phyloP scores from a whole-genome alignment of 2,888 invertebrate species.

The Phaedon cochleariae region DNA sequence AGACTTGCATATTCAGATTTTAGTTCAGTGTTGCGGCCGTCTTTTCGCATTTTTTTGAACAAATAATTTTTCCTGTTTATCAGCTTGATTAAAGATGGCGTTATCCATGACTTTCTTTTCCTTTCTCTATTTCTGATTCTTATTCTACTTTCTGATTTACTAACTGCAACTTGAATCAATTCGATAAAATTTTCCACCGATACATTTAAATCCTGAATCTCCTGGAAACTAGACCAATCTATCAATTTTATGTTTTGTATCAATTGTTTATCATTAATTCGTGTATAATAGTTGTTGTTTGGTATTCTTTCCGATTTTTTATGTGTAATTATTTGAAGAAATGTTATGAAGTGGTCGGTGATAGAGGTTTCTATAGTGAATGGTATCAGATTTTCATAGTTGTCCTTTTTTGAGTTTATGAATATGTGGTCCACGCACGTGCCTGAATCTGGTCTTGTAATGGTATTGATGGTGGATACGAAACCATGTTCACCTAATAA shows the following conservation, averaged over 20 bases:
- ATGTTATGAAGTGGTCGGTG: constrained; percentile 1
- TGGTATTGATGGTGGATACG: background rate
- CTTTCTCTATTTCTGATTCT: background rate
- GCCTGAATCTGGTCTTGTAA: constrained; percentile 6
- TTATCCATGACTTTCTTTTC: background rate
- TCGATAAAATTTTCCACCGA: background rate
- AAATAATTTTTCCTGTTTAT: background rate
- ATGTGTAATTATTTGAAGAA: background rate
- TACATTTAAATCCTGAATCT: background rate
- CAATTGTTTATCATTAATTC: background rate
- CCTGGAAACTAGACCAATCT: background rate
- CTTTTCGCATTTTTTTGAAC: too few relatives aligned
- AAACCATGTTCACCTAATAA: constrained; percentile 1
- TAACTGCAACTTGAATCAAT: background rate
- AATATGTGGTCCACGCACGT: constrained; percentile 7
- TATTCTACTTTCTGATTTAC: too few relatives aligned
- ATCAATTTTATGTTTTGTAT: too few relatives aligned
- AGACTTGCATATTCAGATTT: background rate
- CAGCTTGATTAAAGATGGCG: background rate
- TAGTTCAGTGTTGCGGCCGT: background rate
- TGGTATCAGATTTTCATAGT: background rate
- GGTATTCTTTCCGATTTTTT: background rate
- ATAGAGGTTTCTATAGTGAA: background rate
- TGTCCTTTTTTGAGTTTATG: background rate
- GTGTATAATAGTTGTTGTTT: background rate